Evolutionary conservation across 53 echinoderm and acorn worm species (phyloP).

Genomic region (Paracentrotus lividus): DNA sequence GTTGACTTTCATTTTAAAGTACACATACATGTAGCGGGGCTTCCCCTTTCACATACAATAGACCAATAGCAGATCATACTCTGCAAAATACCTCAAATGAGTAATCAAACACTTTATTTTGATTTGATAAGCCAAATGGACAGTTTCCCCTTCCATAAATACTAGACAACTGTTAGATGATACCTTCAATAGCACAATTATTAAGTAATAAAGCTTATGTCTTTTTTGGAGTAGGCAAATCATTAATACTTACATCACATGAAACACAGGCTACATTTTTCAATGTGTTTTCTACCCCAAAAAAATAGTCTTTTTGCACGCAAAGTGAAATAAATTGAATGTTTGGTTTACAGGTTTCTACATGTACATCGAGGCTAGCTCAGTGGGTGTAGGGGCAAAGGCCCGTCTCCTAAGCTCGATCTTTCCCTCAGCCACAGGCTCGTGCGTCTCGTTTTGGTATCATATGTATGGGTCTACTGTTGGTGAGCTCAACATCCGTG

Average conservation of each 20-base stretch:
- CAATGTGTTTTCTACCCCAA: no score
- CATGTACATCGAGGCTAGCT: constrained; percentile 91
- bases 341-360: constrained; percentile 84
- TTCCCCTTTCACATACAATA: constrained; percentile 55
- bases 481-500: constrained; percentile 58
- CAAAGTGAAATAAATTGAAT: no score
- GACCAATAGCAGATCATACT: background rate
- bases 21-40: background rate
- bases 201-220: no score
- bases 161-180: no score
- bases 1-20: background rate
- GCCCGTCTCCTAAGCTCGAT: constrained; percentile 81
- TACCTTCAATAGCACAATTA: no score
- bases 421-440: constrained; percentile 69
- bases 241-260: no score
- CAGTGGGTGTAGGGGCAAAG: constrained; percentile 56
- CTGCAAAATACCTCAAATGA: background rate
- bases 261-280: no score
- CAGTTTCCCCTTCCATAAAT: no score
- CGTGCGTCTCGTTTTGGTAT: constrained; percentile 93
- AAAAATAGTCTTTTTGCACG: no score
- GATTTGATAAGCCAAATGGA: no score
- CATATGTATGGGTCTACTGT: constrained; percentile 87
- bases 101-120: no score
- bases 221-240: no score